Conservation (phyloP, 2,888 invertebrate species). For the Camptogramma bilineatum region DNA sequence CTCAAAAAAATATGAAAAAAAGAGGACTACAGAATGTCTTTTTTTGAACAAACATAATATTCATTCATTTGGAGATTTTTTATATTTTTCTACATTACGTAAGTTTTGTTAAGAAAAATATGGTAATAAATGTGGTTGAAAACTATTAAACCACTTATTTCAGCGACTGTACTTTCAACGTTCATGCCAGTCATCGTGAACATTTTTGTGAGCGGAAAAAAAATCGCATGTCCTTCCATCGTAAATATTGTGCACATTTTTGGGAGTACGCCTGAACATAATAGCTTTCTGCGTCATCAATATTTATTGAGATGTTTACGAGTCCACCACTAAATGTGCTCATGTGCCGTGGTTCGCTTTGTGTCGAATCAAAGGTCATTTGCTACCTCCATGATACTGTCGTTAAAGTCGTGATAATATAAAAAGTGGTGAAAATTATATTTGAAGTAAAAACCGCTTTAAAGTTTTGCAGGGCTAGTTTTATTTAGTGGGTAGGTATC, state of each 20-base stretch:
- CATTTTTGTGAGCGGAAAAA: constrained; percentile 56
- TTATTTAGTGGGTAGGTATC: no score
- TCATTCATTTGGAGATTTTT: no score
- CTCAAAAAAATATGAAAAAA: no score
- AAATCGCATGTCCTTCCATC: constrained; percentile 77
- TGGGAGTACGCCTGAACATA: constrained; percentile 75
- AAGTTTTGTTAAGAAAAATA: not conserved
- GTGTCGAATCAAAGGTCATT: constrained; percentile 58
- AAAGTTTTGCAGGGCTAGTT: not conserved
- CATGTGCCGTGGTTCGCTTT: constrained; percentile 60
- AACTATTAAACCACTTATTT: not conserved
- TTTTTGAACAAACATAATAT: no score
- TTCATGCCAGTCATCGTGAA: constrained; percentile 5
- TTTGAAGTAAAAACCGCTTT: not conserved
- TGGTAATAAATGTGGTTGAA: not conserved
- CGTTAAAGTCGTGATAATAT: not conserved
- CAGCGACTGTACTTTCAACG: not conserved
- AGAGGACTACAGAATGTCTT: no score
- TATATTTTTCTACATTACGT: not conserved
- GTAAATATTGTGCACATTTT: constrained; percentile 76
- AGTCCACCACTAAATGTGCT: constrained; percentile 69
- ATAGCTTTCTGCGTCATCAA: constrained; percentile 79
- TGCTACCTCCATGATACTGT: constrained; percentile 39
- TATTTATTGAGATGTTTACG: constrained; percentile 80
- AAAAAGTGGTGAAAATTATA: not conserved